Evolutionary conservation across 2,113 vertebrate genomes (phyloP).

Genomic region (Gallinago undulata): DNA sequence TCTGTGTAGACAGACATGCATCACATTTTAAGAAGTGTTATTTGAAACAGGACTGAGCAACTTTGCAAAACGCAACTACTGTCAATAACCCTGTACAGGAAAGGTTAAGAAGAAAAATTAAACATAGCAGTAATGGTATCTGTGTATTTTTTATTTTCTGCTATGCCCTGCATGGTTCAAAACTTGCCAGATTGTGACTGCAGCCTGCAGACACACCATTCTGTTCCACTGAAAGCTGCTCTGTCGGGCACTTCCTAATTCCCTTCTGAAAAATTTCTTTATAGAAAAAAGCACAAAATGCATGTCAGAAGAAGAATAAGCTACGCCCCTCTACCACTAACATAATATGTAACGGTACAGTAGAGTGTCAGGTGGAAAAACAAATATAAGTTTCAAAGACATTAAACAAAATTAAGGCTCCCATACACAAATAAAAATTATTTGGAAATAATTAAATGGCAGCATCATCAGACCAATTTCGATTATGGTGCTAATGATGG

Average conservation of each 20-base stretch:
- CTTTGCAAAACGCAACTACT: background rate
- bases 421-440: background rate
- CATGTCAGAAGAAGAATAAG: background rate
- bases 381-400: background rate
- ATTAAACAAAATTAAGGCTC: background rate
- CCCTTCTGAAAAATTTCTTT: background rate
- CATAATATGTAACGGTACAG: background rate
- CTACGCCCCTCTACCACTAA: background rate
- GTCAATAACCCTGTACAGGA: background rate
- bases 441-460: background rate
- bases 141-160: background rate
- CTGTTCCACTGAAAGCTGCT: background rate
- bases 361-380: background rate
- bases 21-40: background rate
- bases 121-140: background rate
- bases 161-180: background rate
- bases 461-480: rapidly evolving
- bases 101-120: background rate
- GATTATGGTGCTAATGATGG: background rate
- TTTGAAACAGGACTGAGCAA: background rate
- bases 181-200: background rate
- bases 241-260: background rate
- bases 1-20: background rate
- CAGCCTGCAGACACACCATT: background rate
- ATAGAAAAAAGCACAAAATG: background rate